Evolutionary conservation across 2,113 vertebrate species (phyloP), one percentile per base, ranked within the genome.

Genomic region (Leptobrachium leishanense): DNA sequence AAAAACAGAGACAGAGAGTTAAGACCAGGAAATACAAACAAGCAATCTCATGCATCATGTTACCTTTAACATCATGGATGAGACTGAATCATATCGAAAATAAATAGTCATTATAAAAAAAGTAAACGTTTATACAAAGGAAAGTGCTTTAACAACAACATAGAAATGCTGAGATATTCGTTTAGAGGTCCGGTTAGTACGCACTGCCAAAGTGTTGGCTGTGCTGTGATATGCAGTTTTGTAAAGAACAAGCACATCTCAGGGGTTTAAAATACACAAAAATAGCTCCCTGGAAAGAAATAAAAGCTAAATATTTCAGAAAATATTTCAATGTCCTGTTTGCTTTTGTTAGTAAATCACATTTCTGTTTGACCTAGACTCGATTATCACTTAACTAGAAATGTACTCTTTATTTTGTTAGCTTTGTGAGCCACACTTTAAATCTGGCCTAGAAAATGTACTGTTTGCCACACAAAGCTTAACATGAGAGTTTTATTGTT

Each of bases 61-160:
- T 76, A 76, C 31, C 74, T 67, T 68, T 67, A 76, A 39, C 3
- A 10, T 2, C 15, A 12, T 57, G 20, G 44, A 50, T 43, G 65
- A 68, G 53, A 40, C 59, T 69, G 54, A 77, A 77, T 77, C 75
- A 77, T 77, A 69, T 40, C 53, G 68, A 68, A 59, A 69, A 69
- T 15, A 77, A 77, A 69, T 77, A 69, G 54, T 42, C 11, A n/a
- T 69, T 77, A 77, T 59, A 76, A 7, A 62, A 62, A 70, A 43
- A 76, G 65, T 75, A 62, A 75, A 75, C 74, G 68, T 68, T 55
- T 76, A 11, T 59, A 68, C 65, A 57, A 76, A 68, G 67, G 64
- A 76, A 76, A 76, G 46, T 68, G 75, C 65, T 76, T 57, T 55
- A 20, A 76, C 50, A 76, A 76, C 75, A 68, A 57, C 55, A 55